These are phyloP conservation scores for Lampris megalopsis DNA, from an alignment of 2,113 vertebrate species.

Conservation along the genomic window DNA sequence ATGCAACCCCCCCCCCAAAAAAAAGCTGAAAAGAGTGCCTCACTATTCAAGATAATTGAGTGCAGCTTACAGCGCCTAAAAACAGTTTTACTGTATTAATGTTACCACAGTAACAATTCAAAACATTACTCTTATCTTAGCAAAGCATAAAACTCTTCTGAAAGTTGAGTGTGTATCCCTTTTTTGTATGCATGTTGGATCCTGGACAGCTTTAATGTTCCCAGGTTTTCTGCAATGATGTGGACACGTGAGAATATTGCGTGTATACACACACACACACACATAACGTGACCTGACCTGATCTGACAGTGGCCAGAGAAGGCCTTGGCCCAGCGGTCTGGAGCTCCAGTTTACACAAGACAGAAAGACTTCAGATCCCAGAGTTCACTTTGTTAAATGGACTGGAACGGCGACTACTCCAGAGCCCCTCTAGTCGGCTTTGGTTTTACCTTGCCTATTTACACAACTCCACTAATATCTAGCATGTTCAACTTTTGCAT, in stretches of 20 bases:
- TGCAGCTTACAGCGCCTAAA: not conserved
- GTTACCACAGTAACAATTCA: not conserved
- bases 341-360: slow-evolving; percentile 36
- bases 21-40: not conserved
- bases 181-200: too few relatives aligned
- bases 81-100: not conserved
- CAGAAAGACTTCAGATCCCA: slow-evolving; percentile 31
- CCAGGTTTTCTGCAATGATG: too few relatives aligned
- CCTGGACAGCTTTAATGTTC: too few relatives aligned
- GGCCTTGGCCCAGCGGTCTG: not conserved
- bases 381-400: slow-evolving; percentile 27
- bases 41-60: slow-evolving; percentile 8
- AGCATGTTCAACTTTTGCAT: too few relatives aligned
- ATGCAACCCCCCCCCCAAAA: slow-evolving; percentile 2
- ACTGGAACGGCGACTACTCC: slow-evolving; percentile 19
- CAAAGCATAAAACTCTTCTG: not conserved
- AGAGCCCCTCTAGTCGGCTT: slow-evolving; percentile 39
- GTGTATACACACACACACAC: not conserved
- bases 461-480: too few relatives aligned
- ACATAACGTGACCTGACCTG: not conserved
- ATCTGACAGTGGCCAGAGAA: not conserved
- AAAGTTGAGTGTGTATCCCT: not conserved
- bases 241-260: not conserved
- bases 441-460: not conserved
- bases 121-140: not conserved